Evolutionary conservation across 2,888 invertebrate genomes (phyloP).

Genomic region (Nyleta sp.): DNA sequence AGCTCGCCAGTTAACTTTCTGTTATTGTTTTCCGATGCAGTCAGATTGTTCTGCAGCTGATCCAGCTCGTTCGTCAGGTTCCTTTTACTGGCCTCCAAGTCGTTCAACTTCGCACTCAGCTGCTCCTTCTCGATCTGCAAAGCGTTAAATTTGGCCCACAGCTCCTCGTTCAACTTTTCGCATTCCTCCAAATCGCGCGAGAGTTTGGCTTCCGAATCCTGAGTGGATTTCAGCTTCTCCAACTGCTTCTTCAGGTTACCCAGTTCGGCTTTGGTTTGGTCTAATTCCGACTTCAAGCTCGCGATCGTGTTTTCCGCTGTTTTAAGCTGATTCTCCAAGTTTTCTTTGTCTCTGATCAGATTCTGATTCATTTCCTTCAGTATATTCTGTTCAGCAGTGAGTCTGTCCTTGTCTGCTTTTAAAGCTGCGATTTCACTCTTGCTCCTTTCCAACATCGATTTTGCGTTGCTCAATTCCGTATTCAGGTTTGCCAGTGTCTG

Average conservation of each 20-base stretch:
- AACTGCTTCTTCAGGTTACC: constrained; percentile 45
- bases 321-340: constrained; percentile 56
- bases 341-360: constrained; percentile 58
- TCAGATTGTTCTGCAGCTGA: not conserved
- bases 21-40: not conserved
- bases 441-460: not conserved
- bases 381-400: constrained; percentile 26
- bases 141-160: constrained; percentile 43
- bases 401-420: constrained; percentile 26
- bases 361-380: constrained; percentile 33
- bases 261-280: constrained; percentile 32
- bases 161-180: constrained; percentile 51
- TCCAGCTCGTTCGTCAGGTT: not conserved
- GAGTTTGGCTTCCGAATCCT: constrained; percentile 20
- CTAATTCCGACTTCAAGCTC: not conserved
- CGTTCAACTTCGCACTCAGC: constrained; percentile 59
- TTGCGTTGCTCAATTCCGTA: constrained; percentile 15
- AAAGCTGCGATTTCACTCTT: constrained; percentile 16
- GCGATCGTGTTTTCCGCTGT: constrained; percentile 33
- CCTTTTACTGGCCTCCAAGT: not conserved
- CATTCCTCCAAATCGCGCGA: constrained; percentile 47
- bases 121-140: constrained; percentile 61
- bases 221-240: constrained; percentile 13
- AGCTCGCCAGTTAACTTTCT: not conserved
- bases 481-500: constrained; percentile 21